Conservation (phyloP, 2,888 invertebrate genomes). For the Myopa tessellatipennis region DNA sequence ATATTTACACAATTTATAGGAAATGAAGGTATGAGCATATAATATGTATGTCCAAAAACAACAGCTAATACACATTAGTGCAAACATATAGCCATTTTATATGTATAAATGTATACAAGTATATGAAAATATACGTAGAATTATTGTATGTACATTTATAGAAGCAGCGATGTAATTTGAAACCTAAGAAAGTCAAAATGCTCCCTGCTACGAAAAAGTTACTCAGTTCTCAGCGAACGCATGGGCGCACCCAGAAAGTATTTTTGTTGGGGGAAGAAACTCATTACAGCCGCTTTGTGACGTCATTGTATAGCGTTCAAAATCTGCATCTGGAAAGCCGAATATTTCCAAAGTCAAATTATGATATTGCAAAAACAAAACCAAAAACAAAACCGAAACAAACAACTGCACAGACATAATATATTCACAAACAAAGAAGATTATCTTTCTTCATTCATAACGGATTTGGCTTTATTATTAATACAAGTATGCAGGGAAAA, state of each 20-base stretch:
- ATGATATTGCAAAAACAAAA: too few species aligned
- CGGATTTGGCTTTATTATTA: too few species aligned
- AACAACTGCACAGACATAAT: too few species aligned
- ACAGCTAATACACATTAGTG: conserved; percentile 43
- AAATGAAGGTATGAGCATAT: conserved; percentile 54
- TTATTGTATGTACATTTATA: not conserved
- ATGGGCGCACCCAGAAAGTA: not conserved
- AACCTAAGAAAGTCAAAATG: conserved; percentile 6
- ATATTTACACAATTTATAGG: conserved; percentile 60
- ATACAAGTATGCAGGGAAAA: too few species aligned
- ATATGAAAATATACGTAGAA: conserved; percentile 42
- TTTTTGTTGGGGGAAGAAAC: not conserved
- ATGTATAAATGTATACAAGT: conserved; percentile 24
- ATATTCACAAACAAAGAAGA: too few species aligned
- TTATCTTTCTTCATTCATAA: too few species aligned
- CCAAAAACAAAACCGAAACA: too few species aligned
- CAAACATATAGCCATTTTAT: conserved; percentile 28
- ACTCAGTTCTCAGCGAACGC: not conserved
- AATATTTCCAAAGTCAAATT: too few species aligned
- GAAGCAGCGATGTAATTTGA: not conserved
- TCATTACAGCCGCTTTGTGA: too few species aligned
- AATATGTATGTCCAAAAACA: conserved; percentile 61
- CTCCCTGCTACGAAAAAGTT: not conserved
- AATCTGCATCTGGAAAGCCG: too few species aligned
- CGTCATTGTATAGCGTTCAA: too few species aligned